A percentile compares a stretch with the other conserved stretches of the same genome.
Conservation (phyloP, 2,113 vertebrate species). For the Triplophysa dalaica region DNA sequence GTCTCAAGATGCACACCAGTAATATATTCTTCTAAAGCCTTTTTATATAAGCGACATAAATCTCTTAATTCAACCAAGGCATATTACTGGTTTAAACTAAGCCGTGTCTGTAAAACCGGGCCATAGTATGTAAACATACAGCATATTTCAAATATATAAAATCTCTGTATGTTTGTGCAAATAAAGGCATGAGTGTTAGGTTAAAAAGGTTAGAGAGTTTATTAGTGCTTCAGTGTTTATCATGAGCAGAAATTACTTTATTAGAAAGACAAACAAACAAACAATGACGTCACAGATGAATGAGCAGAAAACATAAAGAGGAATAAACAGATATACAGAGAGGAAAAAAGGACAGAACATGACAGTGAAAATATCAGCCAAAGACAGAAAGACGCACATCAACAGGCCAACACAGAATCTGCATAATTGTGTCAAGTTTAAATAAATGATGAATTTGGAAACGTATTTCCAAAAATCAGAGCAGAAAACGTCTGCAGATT, state of each 20-base stretch:
- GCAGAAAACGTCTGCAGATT: too few relatives aligned
- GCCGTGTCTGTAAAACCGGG: too few relatives aligned
- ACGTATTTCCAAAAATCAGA: too few relatives aligned
- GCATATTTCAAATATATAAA: neutral
- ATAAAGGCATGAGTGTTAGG: neutral
- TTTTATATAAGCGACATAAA: too few relatives aligned
- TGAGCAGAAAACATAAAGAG: constrained; percentile 34
- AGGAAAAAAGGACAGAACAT: constrained; percentile 19
- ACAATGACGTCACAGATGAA: constrained; percentile 45
- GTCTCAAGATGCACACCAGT: too few relatives aligned
- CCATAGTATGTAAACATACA: neutral
- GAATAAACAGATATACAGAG: constrained; percentile 35
- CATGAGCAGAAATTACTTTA: constrained; percentile 50
- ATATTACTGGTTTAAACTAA: too few relatives aligned
- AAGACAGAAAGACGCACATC: neutral
- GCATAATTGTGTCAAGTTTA: too few relatives aligned
- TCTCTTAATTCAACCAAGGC: too few relatives aligned
- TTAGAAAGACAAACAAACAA: constrained; percentile 43
- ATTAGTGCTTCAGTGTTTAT: constrained; percentile 12
- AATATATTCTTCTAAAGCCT: too few relatives aligned
- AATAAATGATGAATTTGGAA: too few relatives aligned
- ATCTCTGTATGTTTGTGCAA: neutral
- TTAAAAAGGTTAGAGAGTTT: neutral
- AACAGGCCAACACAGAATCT: too few relatives aligned
- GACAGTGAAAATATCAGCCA: neutral